Base-by-base conservation (phyloP, 2,888 invertebrate genomes). In the Diaphora mendica region DNA sequence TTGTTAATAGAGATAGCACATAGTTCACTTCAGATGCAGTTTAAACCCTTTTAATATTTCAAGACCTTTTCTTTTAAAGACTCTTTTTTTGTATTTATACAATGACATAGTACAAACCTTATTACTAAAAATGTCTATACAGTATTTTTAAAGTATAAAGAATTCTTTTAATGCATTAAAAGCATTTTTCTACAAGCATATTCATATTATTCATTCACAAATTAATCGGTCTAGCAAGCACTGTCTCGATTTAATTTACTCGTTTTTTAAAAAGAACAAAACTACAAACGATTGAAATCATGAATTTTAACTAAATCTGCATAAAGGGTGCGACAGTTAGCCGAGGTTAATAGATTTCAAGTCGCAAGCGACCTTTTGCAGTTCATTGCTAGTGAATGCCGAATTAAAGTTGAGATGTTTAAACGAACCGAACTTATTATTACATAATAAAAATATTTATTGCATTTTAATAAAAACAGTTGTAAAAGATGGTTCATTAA, bases 201-300 rank as follows among this genome's bases (percentile, higher is more conserved):
- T 80, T 85, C 80, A 79, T n/a, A n/a, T n/a, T n/a, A n/a, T n/a
- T n/a, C n/a, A n/a, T 80, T 82, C 78, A 75, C 70, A 71, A 77
- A 80, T 85, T 83, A 77, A 76, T 86, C 80, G 75, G 84, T 85
- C 82, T 86, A 72, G 77, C 77, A 71, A 80, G 30, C 77, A 81
- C 74, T 73, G 77, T 78, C 77, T 78, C 76, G 75, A 77, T 78
- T 78, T 80, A 79, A 84, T 83, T 81, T 79, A 79, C 78, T 78
- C 75, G 72, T 70, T 79, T 62, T 79, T 73, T 77, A 72, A 77
- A 74, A 68, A 80, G 66, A 77, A 69, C 48, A 70, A 64, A 33
- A 71, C 68, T 69, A 51, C 26, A 26, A 70, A 73, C 55, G 71
- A 77, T 77, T 70, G 48, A 68, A 79, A 76, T 79, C 62, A 71